These are phyloP conservation scores for Cirrhinus molitorella DNA, from an alignment of 2,797 vertebrate species.

Conservation along the genomic window DNA sequence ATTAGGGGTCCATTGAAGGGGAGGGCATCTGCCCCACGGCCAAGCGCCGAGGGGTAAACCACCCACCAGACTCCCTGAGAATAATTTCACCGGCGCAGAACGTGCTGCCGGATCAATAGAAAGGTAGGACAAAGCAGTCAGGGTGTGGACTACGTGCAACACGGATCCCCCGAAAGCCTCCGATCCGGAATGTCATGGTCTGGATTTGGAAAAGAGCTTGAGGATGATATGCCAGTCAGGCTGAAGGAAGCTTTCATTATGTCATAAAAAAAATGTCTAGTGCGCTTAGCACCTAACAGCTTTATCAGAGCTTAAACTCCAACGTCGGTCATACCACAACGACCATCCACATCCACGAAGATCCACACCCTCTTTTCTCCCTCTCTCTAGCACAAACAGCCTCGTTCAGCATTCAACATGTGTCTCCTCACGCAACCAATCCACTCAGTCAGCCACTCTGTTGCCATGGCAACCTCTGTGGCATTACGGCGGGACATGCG, in stretches of 20 bases:
- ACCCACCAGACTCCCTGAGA: constrained; percentile 5
- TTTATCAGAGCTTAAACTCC: constrained; percentile 33
- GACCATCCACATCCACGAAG: constrained; percentile 21
- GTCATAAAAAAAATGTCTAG: constrained; percentile 21
- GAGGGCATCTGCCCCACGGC: constrained; percentile 22
- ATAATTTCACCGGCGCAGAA: neutral
- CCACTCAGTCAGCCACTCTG: constrained; percentile 65
- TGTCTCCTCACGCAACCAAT: constrained; percentile 43
- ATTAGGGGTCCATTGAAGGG: constrained; percentile 17
- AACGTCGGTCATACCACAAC: neutral
- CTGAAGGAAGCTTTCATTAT: constrained; percentile 43
- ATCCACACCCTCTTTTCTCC: constrained; percentile 17
- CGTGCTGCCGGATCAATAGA: neutral
- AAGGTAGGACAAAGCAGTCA: neutral
- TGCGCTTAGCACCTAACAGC: constrained; percentile 40
- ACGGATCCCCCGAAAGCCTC: constrained; percentile 26
- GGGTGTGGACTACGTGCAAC: neutral
- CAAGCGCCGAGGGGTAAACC: neutral
- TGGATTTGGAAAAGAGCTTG: constrained; percentile 39
- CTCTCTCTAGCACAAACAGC: constrained; percentile 19
- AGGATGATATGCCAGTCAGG: constrained; percentile 43
- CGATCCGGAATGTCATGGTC: constrained; percentile 23
- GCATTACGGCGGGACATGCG: constrained; percentile 66
- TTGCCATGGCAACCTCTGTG: constrained; percentile 77
- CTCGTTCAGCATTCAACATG: constrained; percentile 48